Evolutionary conservation across 2,888 invertebrate species (phyloP), one percentile per base, ranked within the genome.

Genomic region (Rhingia rostrata): DNA sequence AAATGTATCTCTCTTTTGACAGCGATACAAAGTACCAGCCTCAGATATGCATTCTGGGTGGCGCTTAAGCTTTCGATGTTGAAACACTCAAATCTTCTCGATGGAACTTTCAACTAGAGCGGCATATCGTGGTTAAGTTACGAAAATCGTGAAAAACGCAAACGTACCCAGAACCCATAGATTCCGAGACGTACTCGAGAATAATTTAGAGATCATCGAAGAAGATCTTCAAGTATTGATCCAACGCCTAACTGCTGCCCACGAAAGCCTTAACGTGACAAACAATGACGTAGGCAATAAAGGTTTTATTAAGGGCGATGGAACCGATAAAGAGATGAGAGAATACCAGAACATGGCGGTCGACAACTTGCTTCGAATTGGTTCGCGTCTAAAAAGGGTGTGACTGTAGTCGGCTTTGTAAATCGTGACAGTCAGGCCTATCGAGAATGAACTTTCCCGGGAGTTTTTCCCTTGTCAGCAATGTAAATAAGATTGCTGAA

Each of bases 81-180:
- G n/a, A n/a, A n/a, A n/a, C n/a, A 45, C n/a, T 4, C n/a, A 32
- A 47, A 47, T 10, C 7, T 47, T 22, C 14, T 7, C 14, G 32
- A 41, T 69, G 58, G 47, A 70, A 5, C 39, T 58, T 37, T 49
- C 58, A 22, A 35, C 58, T 5, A 47, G 69, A 58, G 37, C 58
- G 6, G 69, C 69, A n/a, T 67, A 67, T 56, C 33, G 54, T 22
- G 56, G 30, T 10, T 54, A 67, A 4, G 45, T 67, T 33, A 67
- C 45, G 32, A 70, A 70, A 41, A 70, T 60, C 58, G 32, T 33
- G 4, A 49, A 39, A 49, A 33, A 4, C 12, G 67, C 67, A 6
- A n/a, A 6, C 58, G 6, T 60, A 35, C 30, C 12, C 60, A 0
- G 37, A 9, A 5, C 32, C 37, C 6, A 45, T 45, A 33, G 37